Conservation (phyloP, 1,140 invertebrate species). For the Scaptomyza graminum region DNA sequence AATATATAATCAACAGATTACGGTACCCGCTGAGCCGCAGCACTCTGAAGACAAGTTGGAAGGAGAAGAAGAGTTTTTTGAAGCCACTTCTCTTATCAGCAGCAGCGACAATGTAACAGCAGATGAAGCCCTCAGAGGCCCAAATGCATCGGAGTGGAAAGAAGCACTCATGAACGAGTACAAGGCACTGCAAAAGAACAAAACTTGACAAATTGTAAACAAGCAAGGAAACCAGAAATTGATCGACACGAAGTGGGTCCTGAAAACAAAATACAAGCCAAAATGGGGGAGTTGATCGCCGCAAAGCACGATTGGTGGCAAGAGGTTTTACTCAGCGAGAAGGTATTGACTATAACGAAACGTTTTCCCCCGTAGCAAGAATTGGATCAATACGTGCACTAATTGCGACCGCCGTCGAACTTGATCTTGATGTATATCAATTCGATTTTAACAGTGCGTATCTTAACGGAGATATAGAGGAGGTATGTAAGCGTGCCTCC, state of each 20-base stretch:
- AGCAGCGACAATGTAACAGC: neutral
- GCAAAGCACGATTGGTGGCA: neutral
- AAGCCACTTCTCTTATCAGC: neutral
- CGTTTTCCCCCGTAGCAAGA: neutral
- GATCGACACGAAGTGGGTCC: neutral
- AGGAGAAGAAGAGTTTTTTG: neutral
- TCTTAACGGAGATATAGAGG: neutral
- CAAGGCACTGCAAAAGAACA: neutral
- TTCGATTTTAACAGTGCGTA: neutral
- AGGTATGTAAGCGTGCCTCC: neutral
- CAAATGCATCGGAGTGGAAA: neutral
- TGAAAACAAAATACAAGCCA: neutral
- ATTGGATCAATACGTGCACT: too few species aligned
- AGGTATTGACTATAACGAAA: conserved; percentile 4
- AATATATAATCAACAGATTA: neutral
- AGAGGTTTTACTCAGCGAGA: neutral
- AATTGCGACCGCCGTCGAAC: too few species aligned
- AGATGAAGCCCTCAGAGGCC: neutral
- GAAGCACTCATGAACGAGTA: neutral
- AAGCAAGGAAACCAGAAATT: neutral
- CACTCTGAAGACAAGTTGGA: neutral
- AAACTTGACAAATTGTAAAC: neutral
- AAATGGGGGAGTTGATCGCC: neutral
- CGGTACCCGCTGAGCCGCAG: neutral
- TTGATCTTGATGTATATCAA: neutral